Evolutionary conservation across 2,113 vertebrate species (phyloP).

Genomic region (Heterocephalus glaber): DNA sequence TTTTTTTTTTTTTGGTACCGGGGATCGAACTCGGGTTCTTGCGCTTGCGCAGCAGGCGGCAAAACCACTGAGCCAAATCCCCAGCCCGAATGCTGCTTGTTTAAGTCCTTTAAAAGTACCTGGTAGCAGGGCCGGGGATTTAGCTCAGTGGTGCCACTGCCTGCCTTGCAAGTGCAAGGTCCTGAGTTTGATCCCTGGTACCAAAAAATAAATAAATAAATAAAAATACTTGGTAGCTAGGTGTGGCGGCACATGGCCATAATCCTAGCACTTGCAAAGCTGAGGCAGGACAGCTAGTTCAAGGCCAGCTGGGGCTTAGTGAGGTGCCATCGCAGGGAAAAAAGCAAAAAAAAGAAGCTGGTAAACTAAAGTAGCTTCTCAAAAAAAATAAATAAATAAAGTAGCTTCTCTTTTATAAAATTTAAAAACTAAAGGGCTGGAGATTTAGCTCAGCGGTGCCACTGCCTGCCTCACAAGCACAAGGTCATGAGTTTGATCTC

Average conservation of each 20-base stretch:
- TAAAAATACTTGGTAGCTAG: conserved; percentile 4
- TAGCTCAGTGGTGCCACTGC: too few species aligned
- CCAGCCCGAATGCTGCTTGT: background rate
- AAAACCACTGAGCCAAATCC: too few species aligned
- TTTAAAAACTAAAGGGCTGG: background rate
- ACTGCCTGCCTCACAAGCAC: too few species aligned
- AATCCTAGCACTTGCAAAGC: background rate
- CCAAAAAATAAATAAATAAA: background rate
- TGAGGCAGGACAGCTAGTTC: background rate
- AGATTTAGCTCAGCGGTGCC: too few species aligned
- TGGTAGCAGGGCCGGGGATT: background rate
- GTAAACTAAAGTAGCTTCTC: conserved; percentile 35
- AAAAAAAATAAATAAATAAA: conserved; percentile 17
- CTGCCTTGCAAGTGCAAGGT: too few species aligned
- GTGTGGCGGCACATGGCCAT: background rate
- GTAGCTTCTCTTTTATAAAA: conserved; percentile 20
- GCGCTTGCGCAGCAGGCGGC: too few species aligned
- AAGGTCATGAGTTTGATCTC: too few species aligned
- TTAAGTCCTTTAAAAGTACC: conserved; percentile 24
- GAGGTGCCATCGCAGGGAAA: background rate
- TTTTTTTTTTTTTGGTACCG: background rate
- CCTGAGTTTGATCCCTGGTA: too few species aligned
- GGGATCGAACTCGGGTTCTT: too few species aligned
- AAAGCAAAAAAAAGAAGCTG: background rate
- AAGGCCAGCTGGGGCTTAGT: background rate